Conservation (phyloP, 2,888 invertebrate species). For the Timema podura region DNA sequence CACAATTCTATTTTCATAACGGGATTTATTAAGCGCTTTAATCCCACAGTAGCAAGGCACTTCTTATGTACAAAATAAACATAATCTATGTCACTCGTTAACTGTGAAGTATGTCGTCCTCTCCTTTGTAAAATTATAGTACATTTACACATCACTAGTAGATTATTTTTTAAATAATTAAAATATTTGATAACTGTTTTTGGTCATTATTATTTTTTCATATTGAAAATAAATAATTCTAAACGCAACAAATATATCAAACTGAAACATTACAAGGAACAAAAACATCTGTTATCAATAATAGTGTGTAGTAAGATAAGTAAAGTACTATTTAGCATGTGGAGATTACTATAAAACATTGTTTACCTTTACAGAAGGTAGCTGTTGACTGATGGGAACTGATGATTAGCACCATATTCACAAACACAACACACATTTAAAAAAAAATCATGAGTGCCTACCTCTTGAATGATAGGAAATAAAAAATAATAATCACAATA, state of each 20-base stretch:
- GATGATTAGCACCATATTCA: slow-evolving; percentile 31
- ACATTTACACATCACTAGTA: background rate
- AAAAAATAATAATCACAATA: slow-evolving; percentile 17
- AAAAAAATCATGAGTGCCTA: slow-evolving; percentile 3
- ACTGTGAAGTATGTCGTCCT: slow-evolving; percentile 17
- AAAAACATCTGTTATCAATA: slow-evolving; percentile 10
- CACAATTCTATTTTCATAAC: slow-evolving; percentile 14
- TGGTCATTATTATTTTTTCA: too few species aligned
- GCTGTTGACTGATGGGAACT: slow-evolving; percentile 24
- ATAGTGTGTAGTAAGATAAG: background rate
- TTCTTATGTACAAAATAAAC: slow-evolving; percentile 27
- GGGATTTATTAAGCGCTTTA: slow-evolving; percentile 29
- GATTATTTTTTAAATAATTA: background rate
- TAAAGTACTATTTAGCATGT: background rate
- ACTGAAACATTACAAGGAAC: background rate
- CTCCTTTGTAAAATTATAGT: background rate
- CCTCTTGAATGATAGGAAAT: slow-evolving; percentile 10
- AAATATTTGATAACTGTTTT: background rate
- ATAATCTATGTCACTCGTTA: slow-evolving; percentile 21
- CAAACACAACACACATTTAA: slow-evolving; percentile 25
- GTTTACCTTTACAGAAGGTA: slow-evolving; percentile 20
- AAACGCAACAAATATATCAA: slow-evolving; percentile 3
- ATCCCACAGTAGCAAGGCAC: slow-evolving; percentile 29
- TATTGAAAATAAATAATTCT: too few species aligned
- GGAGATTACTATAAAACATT: slow-evolving; percentile 13